These are phyloP conservation scores for Brachyalestes nurse DNA, from an alignment of 2,797 vertebrate species.

Conservation along the genomic window DNA sequence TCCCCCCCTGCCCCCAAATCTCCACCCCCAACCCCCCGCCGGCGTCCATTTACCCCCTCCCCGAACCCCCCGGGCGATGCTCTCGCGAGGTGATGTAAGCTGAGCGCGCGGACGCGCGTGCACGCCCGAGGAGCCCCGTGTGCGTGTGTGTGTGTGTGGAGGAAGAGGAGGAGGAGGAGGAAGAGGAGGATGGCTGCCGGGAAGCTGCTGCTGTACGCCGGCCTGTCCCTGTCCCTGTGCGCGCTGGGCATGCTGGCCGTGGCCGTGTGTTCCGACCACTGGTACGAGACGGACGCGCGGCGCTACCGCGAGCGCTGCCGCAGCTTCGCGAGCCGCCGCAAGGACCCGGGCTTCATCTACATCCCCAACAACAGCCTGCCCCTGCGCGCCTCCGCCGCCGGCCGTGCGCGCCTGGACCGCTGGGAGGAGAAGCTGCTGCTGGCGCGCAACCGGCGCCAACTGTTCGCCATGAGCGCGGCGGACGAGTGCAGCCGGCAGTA, in stretches of 20 bases:
- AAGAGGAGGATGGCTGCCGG: conserved; percentile 91
- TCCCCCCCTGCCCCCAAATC: background rate
- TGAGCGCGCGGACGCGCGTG: conserved; percentile 62
- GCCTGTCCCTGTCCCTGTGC: conserved; percentile 94
- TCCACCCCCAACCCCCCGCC: background rate
- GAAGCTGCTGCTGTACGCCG: conserved; percentile 96
- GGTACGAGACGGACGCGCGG: conserved; percentile 98
- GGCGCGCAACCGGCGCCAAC: conserved; percentile 91
- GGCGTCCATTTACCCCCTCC: background rate
- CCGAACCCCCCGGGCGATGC: conserved; percentile 45
- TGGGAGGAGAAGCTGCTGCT: conserved; percentile 91
- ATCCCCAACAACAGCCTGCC: conserved; percentile 99
- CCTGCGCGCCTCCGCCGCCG: conserved; percentile 80
- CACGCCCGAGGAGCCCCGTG: background rate
- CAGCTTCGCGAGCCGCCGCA: conserved; percentile 92
- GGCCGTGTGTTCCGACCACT: conserved; percentile 98
- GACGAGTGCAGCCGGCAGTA: conserved; percentile 96
- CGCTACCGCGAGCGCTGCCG: conserved; percentile 96
- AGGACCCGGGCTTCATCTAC: conserved; percentile 98
- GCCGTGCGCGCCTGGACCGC: conserved; percentile 87
- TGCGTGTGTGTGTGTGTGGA: background rate
- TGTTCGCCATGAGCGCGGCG: conserved; percentile 94
- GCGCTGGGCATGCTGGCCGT: conserved; percentile 98
- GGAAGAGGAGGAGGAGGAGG: conserved; percentile 68
- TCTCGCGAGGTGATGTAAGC: conserved; percentile 72